Percentiles rank a stretch among this genome's conserved stretches.
Conservation (phyloP, 2,888 invertebrate species). For the Junonia oenone region DNA sequence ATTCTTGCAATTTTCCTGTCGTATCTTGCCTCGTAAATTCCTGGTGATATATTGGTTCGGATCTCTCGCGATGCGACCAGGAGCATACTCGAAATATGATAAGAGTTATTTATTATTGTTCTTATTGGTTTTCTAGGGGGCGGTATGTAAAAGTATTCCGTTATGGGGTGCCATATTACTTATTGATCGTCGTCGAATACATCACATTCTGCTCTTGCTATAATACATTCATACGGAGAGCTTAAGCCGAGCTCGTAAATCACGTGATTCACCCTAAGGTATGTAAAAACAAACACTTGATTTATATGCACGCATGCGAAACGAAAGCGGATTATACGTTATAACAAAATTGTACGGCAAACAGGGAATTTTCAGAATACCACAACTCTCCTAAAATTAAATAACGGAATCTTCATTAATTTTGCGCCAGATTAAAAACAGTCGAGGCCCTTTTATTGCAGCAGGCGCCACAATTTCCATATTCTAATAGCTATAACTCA, state of each 20-base stretch:
- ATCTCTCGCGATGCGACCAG: constrained; percentile 80
- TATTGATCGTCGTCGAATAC: constrained; percentile 36
- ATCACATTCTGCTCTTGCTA: constrained; percentile 16
- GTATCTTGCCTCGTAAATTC: constrained; percentile 93
- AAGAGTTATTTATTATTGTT: constrained; percentile 80
- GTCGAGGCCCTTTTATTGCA: constrained; percentile 46
- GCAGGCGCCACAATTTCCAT: constrained; percentile 53
- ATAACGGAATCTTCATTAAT: constrained; percentile 60
- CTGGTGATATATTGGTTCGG: constrained; percentile 88
- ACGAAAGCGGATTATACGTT: constrained; percentile 39
- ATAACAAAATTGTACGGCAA: constrained; percentile 39
- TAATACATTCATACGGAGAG: constrained; percentile 25
- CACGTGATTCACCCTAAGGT: constrained; percentile 33
- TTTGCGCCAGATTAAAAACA: constrained; percentile 64
- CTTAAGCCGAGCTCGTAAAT: constrained; percentile 31
- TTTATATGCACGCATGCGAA: constrained; percentile 36
- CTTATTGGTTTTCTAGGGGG: constrained; percentile 78
- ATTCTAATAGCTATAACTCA: constrained; percentile 62
- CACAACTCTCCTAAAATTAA: constrained; percentile 44
- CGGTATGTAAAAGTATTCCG: constrained; percentile 45
- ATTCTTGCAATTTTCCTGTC: constrained; percentile 96
- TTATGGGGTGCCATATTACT: constrained; percentile 49
- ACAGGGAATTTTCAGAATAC: constrained; percentile 31
- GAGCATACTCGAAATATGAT: constrained; percentile 80
- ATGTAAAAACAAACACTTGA: constrained; percentile 37